Base-by-base conservation (phyloP, 1,140 invertebrate species). In the Drosophila baimaii region DNA sequence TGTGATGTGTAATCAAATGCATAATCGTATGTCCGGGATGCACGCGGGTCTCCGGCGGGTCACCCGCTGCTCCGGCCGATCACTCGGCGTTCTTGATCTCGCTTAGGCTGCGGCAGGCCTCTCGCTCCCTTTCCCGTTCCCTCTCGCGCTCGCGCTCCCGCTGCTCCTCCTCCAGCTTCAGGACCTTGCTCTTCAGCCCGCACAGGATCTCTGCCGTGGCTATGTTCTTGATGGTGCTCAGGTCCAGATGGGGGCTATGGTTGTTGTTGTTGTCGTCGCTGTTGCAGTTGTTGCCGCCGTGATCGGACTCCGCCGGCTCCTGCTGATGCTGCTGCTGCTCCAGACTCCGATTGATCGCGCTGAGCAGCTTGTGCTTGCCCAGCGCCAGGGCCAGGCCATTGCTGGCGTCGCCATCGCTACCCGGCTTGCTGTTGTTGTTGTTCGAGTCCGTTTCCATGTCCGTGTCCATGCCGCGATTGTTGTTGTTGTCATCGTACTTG, bases 141-240 rank as follows among this genome's bases (percentile, higher is more conserved):
- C 80, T 23, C 19, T 83, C 82, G 0, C 81, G 17, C 17, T 88
- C 81, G 2, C 85, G 62, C 39, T 91, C 90, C n/a, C 84, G 69
- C 55, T 86, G 83, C 71, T 86, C 71, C 54, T 88, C 83, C 64
- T 91, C 90, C 72, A 91, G 76, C 52, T 91, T 91, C 46, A 91
- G 90, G 33, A 91, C 90, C 63, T 91, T 91, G 64, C 83, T 91
- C 81, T 91, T 91, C 0, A 91, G 75, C 2, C 90, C 90, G 35
- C 90, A 91, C 15, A 91, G 47, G 15, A 91, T 91, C 63, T 91
- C 90, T 5, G 90, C 90, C 8, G 90, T 91, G 49, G 90, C 90
- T 51, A 91, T 91, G 55, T 89, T 91, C 69, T 91, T 91, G 23
- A 91, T 91, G 15, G 90, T 89, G 57, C 90, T 91, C 77, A 91